phyloP scores from a whole-genome alignment of 2,888 invertebrate species.

The Holacanthella duospinosa region DNA sequence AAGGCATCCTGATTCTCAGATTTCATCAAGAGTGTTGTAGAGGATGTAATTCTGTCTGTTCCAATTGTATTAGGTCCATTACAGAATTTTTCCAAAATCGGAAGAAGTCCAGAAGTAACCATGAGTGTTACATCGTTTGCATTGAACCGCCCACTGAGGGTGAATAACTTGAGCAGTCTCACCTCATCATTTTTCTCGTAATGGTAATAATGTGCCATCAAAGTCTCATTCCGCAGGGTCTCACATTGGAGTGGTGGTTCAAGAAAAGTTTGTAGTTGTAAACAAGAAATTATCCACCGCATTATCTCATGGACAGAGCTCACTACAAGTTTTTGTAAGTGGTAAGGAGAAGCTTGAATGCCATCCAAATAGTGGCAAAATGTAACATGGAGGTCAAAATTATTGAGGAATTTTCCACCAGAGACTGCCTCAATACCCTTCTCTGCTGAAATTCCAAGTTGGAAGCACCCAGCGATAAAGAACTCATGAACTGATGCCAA shows the following conservation, averaged over 20 bases:
- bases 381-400: slow-evolving; percentile 4
- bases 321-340: slow-evolving; percentile 47
- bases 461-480: slow-evolving; percentile 49
- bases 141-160: slow-evolving; percentile 49
- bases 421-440: neutral
- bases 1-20: slow-evolving; percentile 25
- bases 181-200: slow-evolving; percentile 29
- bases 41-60: neutral
- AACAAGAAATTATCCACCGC: slow-evolving; percentile 30
- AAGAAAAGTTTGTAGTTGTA: slow-evolving; percentile 20
- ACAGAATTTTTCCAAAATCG: slow-evolving; percentile 44
- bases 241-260: neutral
- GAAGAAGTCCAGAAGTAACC: slow-evolving; percentile 48
- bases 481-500: slow-evolving; percentile 44
- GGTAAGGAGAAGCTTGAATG: slow-evolving; percentile 46
- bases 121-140: slow-evolving; percentile 50
- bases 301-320: slow-evolving; percentile 44
- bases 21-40: slow-evolving; percentile 7
- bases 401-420: neutral
- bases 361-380: slow-evolving; percentile 51
- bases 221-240: neutral
- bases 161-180: slow-evolving; percentile 43
- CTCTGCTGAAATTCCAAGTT: slow-evolving; percentile 41
- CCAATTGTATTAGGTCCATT: slow-evolving; percentile 24
- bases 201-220: neutral